Base-by-base conservation (phyloP, 1,140 invertebrate genomes). In the Drosophila teissieri region DNA sequence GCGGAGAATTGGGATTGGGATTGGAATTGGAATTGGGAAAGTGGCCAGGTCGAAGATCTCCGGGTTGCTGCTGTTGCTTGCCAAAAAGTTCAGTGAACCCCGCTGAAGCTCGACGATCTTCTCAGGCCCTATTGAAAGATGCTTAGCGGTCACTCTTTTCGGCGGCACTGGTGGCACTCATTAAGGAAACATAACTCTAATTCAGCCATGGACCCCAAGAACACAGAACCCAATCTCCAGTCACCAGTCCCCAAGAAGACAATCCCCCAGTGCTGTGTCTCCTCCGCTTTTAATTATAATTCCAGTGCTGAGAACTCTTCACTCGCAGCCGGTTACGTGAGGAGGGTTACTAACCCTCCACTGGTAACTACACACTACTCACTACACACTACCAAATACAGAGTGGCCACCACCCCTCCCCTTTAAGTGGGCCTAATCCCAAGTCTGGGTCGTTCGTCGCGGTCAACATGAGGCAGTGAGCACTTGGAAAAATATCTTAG, bases 131-230 rank as follows among this genome's bases (percentile, higher is more conserved):
- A 89, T 89, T 79, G 84, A 89, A 89, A 74, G 85, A 89, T 89
- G 84, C 78, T 88, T 89, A 89, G 77, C 79, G 56, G 79, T 65
- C 54, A 78, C 74, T 56, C 68, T 34, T 34, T 52, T 55, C 61
- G 51, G 37, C 51, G 48, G 39, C 45, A 75, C 31, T 31, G 31
- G 74, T 83, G 78, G 78, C 78, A 82, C 79, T 89, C 84, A 89
- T 89, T 89, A 89, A 80, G 84, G 84, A 89, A 89, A 89, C 84
- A 89, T 89, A 89, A 89, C 88, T 89, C 84, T 89, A 80, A 90
- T 89, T 89, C 68, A 73, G 69, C 73, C 62, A 73, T 89, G 76
- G 80, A 79, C 69, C 53, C 49, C 49, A 36, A n/a, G 11, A 11
- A 12, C 37, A 24, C 34, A 36, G 11, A 10, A 8, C 11, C 34